Evolutionary conservation across 1,140 invertebrate genomes (phyloP), one percentile per base, ranked within the genome.

Genomic region (Drosophila tristis): DNA sequence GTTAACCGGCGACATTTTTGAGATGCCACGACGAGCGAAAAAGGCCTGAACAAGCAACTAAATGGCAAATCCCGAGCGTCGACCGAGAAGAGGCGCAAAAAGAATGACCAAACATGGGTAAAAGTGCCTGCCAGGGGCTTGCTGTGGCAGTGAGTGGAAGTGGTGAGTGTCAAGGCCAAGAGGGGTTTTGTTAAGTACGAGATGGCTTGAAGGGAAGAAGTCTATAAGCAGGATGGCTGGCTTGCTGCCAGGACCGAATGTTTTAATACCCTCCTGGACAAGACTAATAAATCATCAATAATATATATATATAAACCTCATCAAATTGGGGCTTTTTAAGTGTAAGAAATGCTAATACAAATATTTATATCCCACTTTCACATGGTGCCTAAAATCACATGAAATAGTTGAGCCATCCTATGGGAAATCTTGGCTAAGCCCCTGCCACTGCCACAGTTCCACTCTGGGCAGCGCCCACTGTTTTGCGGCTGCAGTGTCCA

Each of bases 1-100:
- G 82, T 87, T 89, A 87, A 82, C 82, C 84, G 82, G 82, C 82
- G 78, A 87, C 82, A 87, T 87, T 87, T 87, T 87, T 89, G 62
- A 87, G 75, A 87, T 87, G 84, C 82, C 82, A 71, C 66, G 62
- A 50, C 71, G 64, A 65, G 61, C 48, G 81, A 49, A 67, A 82
- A 70, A 76, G 63, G 62, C 63, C 63, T 43, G 64, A 77, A 77
- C 64, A 76, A 76, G 73, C 74, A 60, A 77, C 74, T 77, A 77
- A 77, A 77, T 68, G 73, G 73, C 74, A 77, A 76, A 67, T 56
- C 35, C 50, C 31, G 39, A 42, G 50, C 62, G 48, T 45, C 51
- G 23, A n/a, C 26, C n/a, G 49, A 56, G 35, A 15, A 74, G 62
- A 76, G 73, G 73, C 73, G 74, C 73, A 76, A 67, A 61, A 76